Conservation (phyloP, 2,888 invertebrate species). For the Sycophila texana region DNA sequence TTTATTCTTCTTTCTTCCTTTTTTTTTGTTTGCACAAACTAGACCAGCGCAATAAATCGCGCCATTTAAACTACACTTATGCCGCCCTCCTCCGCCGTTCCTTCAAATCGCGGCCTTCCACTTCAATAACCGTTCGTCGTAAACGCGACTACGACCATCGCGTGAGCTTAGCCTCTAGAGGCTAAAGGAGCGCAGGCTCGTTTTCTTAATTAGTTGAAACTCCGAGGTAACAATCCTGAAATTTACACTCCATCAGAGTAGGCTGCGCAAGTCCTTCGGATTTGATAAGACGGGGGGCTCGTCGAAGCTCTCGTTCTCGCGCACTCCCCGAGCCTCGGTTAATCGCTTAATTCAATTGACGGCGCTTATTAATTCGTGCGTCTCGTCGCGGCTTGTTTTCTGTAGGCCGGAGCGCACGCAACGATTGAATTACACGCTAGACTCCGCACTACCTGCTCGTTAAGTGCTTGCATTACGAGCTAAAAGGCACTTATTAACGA, state of each 20-base stretch:
- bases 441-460: slow-evolving; percentile 37
- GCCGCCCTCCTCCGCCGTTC: too few relatives aligned
- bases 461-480: slow-evolving; percentile 45
- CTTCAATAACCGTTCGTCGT: not conserved
- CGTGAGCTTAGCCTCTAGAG: not conserved
- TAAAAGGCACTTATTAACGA: slow-evolving; percentile 48
- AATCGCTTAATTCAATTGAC: slow-evolving; percentile 52
- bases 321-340: not conserved
- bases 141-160: not conserved
- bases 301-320: not conserved
- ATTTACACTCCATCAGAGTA: not conserved
- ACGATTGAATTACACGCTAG: slow-evolving; percentile 42
- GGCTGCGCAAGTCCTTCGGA: too few relatives aligned
- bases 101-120: not conserved
- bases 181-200: too few relatives aligned
- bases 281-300: not conserved
- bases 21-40: too few relatives aligned
- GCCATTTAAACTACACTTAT: too few relatives aligned
- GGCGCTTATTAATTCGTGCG: slow-evolving; percentile 41
- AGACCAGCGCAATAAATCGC: too few relatives aligned
- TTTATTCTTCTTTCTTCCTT: too few relatives aligned
- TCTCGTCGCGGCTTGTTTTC: not conserved
- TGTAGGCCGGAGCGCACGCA: too few relatives aligned
- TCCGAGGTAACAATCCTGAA: not conserved
- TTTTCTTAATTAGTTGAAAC: not conserved